Base-by-base conservation (phyloP, 1,140 invertebrate species). In the Muscidifurax raptorellus region DNA sequence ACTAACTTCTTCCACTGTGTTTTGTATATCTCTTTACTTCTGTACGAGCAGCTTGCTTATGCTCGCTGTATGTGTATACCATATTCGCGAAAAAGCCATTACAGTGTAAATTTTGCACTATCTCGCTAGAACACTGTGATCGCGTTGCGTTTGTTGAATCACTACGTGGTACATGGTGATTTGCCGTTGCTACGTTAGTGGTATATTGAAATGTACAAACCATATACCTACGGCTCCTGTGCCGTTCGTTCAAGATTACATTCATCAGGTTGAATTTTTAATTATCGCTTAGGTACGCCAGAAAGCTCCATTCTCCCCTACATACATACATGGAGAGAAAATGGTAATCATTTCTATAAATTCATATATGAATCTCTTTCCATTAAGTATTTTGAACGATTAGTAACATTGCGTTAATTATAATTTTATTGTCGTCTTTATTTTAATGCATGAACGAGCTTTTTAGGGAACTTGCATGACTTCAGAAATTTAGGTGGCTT, bases 321-420 rank as follows among this genome's bases (percentile, higher is more conserved):
- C 52, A 59, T 59, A 59, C 52, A 59, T 59, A 59, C 52, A 59
- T 59, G 52, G 52, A 59, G 52, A 59, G 52, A 59, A 59, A 59
- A 59, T 59, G 52, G 52, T 59, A 59, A 59, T 59, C 52, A 59
- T 59, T 52, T 59, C 52, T 59, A 59, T 18, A 59, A 59, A n/a
- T 59, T 59, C 22, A 59, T 47, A 59, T 59, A 59, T 40, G 36
- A 59, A 59, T 59, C 18, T 22, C 52, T 59, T 59, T 22, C 18
- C 52, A 9, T 59, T 18, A 59, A 59, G 18, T n/a, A 59, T 59
- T 59, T 59, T 18, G 18, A 59, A 59, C 18, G 52, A 22, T 7
- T 22, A 59, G 15, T 18, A 22, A 59, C 22, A n/a, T n/a, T 59
- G 52, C 22, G 6, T 59, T 59, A n/a, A 5, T 2, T 18, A 59